Evolutionary conservation across 2,113 vertebrate species (phyloP).

Genomic region (Bubo bubo): DNA sequence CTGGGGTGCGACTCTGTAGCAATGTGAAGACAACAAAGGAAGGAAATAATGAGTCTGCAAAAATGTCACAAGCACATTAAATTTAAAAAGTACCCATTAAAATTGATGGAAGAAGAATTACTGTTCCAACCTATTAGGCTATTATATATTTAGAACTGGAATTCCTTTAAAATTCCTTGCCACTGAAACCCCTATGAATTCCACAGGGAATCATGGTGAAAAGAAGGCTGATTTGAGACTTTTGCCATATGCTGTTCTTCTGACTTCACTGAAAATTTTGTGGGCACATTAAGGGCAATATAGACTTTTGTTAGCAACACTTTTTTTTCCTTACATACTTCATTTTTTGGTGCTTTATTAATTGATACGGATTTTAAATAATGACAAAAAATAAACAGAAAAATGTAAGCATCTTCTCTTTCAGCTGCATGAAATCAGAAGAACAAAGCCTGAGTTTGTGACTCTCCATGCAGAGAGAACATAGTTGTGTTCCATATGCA

Average conservation of each 20-base stretch:
- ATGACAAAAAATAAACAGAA: not conserved
- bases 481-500: not conserved
- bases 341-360: not conserved
- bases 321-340: not conserved
- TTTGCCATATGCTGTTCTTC: not conserved
- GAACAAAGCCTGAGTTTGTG: not conserved
- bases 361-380: not conserved
- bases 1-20: constrained; percentile 19
- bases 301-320: not conserved
- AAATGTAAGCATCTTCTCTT: not conserved
- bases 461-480: not conserved
- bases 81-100: constrained; percentile 32
- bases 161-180: not conserved
- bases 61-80: constrained; percentile 28
- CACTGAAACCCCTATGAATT: not conserved
- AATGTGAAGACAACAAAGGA: constrained; percentile 43
- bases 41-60: constrained; percentile 45
- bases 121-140: not conserved
- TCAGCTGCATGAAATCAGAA: not conserved
- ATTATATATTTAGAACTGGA: constrained; percentile 2
- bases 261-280: not conserved
- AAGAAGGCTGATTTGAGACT: not conserved
- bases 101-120: constrained; percentile 36
- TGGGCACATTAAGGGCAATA: not conserved
- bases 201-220: not conserved